Percentiles rank a stretch among this genome's conserved stretches.
Conservation (phyloP, 2,797 vertebrate genomes). For the Amazona ochrocephala region DNA sequence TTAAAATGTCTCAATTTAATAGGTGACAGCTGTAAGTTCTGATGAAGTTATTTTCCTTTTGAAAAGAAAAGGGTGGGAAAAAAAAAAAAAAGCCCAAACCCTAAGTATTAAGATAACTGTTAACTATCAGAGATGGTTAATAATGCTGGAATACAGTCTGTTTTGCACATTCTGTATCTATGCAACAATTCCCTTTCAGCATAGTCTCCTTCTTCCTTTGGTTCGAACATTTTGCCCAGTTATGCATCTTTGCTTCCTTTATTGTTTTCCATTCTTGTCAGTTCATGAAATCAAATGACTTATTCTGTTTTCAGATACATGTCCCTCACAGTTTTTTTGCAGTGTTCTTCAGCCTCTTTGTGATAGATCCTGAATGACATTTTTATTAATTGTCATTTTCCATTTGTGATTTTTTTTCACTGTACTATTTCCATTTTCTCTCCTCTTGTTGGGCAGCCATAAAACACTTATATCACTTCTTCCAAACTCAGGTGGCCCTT, state of each 20-base stretch:
- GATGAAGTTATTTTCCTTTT: neutral
- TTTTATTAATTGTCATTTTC: neutral
- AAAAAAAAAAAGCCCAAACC: neutral
- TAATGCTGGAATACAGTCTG: neutral
- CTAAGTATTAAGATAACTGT: neutral
- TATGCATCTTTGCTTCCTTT: neutral
- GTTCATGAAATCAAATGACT: neutral
- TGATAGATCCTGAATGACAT: neutral
- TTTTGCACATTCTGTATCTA: neutral
- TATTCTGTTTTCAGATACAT: neutral
- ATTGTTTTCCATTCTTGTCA: neutral
- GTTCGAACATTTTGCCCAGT: neutral
- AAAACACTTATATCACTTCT: neutral
- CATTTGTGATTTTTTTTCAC: neutral
- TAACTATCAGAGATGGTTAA: neutral
- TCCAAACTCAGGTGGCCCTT: neutral
- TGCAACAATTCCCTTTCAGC: neutral
- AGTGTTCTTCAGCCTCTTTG: neutral
- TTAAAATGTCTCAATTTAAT: neutral
- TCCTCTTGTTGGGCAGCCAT: neutral
- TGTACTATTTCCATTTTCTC: neutral
- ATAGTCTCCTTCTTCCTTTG: neutral
- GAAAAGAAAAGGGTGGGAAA: neutral
- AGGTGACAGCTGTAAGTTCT: neutral
- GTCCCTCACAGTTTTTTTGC: neutral